Conservation (phyloP, 2,888 invertebrate genomes). For the Lithophane ornitopus region DNA sequence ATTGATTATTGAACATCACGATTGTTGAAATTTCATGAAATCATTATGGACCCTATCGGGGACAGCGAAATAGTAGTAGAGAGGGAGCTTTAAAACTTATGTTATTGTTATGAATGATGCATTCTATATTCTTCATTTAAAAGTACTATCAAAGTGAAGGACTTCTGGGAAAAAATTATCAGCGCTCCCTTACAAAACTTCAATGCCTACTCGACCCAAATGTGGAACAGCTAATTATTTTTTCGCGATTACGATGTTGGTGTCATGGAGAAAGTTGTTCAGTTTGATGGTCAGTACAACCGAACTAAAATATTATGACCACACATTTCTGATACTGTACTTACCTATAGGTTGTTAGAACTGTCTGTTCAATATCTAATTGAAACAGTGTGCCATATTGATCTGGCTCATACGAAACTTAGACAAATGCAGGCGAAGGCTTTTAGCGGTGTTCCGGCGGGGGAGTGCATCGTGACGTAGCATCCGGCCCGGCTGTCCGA, state of each 20-base stretch:
- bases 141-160: too few relatives aligned
- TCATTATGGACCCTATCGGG: too few relatives aligned
- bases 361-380: conserved; percentile 18
- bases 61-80: too few relatives aligned
- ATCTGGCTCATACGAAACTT: conserved; percentile 72
- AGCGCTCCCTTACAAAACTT: too few relatives aligned
- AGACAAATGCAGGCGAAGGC: conserved; percentile 84
- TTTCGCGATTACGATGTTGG: neutral
- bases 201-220: too few relatives aligned
- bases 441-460: conserved; percentile 84
- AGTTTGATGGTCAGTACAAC: neutral
- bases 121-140: too few relatives aligned
- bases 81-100: too few relatives aligned
- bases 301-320: too few relatives aligned
- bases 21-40: too few relatives aligned
- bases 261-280: neutral
- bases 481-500: conserved; percentile 75
- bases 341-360: neutral
- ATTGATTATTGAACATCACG: too few relatives aligned
- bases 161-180: too few relatives aligned
- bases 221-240: too few relatives aligned
- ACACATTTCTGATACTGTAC: neutral
- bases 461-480: conserved; percentile 82
- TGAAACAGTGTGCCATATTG: conserved; percentile 65
- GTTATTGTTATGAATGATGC: neutral